phyloP scores from a whole-genome alignment of 2,888 invertebrate genomes.

The Thymelicus acteon region DNA sequence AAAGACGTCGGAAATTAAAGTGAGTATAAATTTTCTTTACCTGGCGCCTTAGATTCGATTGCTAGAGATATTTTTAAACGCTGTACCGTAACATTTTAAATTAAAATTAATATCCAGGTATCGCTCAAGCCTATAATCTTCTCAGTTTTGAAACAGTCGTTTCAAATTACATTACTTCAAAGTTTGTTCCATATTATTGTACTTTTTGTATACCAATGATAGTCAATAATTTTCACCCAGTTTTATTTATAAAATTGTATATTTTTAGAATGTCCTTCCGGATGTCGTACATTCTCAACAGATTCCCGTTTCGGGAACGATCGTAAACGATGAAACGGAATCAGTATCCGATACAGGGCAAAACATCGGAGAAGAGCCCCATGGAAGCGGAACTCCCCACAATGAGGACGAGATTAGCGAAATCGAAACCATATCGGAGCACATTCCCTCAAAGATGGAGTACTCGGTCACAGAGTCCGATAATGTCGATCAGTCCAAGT shows the following conservation, averaged over 20 bases:
- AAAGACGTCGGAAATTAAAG: slow-evolving; percentile 68
- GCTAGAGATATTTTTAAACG: slow-evolving; percentile 43
- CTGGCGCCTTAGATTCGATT: slow-evolving; percentile 36
- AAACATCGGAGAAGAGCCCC: slow-evolving; percentile 48
- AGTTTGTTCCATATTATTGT: background rate
- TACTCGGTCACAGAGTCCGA: slow-evolving; percentile 65
- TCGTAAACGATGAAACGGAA: slow-evolving; percentile 55
- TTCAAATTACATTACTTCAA: background rate
- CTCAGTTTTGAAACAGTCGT: background rate
- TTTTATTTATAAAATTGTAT: slow-evolving; percentile 64
- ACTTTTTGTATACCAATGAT: slow-evolving; percentile 16
- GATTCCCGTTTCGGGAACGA: slow-evolving; percentile 65
- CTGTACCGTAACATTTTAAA: slow-evolving; percentile 20
- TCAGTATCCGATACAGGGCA: slow-evolving; percentile 53
- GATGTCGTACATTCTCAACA: slow-evolving; percentile 83
- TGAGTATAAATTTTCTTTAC: slow-evolving; percentile 50
- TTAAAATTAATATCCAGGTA: slow-evolving; percentile 3
- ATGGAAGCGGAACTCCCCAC: slow-evolving; percentile 40
- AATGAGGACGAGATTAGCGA: slow-evolving; percentile 60
- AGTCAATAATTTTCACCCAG: slow-evolving; percentile 40
- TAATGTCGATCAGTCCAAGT: slow-evolving; percentile 47
- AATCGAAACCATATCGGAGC: slow-evolving; percentile 76
- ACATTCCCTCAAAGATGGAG: slow-evolving; percentile 70
- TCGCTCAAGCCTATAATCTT: background rate
- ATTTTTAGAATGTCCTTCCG: slow-evolving; percentile 84